Base-by-base conservation (phyloP, 2,113 vertebrate genomes). In the Dromas ardeola region DNA sequence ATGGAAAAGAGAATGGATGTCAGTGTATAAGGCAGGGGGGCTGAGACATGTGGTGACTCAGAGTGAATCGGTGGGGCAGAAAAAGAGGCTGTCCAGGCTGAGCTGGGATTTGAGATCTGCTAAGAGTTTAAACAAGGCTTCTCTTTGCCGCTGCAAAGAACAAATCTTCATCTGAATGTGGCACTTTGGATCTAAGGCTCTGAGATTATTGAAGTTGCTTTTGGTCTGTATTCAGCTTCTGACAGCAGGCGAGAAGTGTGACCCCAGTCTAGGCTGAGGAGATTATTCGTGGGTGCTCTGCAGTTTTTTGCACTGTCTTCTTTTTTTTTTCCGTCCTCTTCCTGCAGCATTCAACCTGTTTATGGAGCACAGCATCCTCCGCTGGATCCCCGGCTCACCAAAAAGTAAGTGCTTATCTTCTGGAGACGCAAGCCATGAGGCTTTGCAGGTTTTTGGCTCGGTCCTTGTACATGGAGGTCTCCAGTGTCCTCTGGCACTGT, bases 301-400 rank as follows among this genome's bases (percentile, higher is more conserved):
- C 43, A 42, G 69, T 13, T 90, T 88, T 94, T 87, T 79, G 38
- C 61, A 81, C 29, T 21, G 11, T 10, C 5, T 6, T 61, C 17
- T 53, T 58, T 15, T n/a, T 58, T 49, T 56, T 21, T 23, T 18
- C 42, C 81, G 6, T 38, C 56, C 43, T 36, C 38, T 83, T 62
- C 20, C 80, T 96, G 85, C 96, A 99, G 99, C 73, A 99, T 99
- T 87, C 99, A 99, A 45, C 99, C 99, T 10, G 99, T 99, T 61
- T 99, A 99, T 82, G 99, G 99, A 97, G 99, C 99, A 20, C 99
- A 99, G 96, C 99, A 99, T 82, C 99, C 99, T 45, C 99, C 99
- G 1, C 97, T 99, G 80, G 99, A 99, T 83, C 99, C 99, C 20
- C 98, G 98, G 47, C 98, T 99, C 96, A 98, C 98, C 90, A 99